Evolutionary conservation across 2,113 vertebrate genomes (phyloP).

Genomic region (Mustela nigripes): DNA sequence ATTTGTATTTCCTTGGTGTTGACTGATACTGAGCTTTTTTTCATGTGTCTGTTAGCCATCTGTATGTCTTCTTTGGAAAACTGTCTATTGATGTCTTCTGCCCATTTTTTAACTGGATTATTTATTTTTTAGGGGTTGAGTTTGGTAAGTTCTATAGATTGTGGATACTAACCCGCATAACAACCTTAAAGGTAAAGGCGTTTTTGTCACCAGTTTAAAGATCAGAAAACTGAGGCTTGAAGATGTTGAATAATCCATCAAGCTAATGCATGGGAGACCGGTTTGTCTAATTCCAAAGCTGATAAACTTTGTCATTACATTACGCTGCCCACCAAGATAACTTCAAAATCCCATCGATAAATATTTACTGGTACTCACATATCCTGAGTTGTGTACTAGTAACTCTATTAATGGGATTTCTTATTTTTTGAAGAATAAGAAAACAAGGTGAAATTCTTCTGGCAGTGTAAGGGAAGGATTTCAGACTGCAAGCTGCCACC

Average conservation of each 20-base stretch:
- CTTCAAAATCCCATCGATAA: slow-evolving; percentile 42
- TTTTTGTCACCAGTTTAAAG: slow-evolving; percentile 39
- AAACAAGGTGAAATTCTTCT: slow-evolving; percentile 22
- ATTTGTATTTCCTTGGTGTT: neutral
- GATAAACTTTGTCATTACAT: neutral
- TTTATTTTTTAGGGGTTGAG: neutral
- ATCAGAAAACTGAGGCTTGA: neutral
- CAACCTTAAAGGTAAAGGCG: neutral
- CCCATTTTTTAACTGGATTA: neutral
- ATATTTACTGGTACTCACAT: neutral
- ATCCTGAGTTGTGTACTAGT: neutral
- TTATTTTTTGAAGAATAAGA: neutral
- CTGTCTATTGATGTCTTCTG: neutral
- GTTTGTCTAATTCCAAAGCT: slow-evolving; percentile 2
- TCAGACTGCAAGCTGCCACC: neutral
- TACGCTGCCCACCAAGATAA: neutral
- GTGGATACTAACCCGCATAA: neutral
- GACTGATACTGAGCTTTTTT: neutral
- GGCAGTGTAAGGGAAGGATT: neutral
- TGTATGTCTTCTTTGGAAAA: neutral
- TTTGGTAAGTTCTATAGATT: neutral
- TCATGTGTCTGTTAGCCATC: neutral
- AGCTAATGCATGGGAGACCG: neutral
- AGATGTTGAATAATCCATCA: slow-evolving; percentile 24
- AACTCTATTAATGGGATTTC: neutral